Evolutionary conservation across 2,797 vertebrate species (phyloP).

Genomic region (Fistularia tabacaria): DNA sequence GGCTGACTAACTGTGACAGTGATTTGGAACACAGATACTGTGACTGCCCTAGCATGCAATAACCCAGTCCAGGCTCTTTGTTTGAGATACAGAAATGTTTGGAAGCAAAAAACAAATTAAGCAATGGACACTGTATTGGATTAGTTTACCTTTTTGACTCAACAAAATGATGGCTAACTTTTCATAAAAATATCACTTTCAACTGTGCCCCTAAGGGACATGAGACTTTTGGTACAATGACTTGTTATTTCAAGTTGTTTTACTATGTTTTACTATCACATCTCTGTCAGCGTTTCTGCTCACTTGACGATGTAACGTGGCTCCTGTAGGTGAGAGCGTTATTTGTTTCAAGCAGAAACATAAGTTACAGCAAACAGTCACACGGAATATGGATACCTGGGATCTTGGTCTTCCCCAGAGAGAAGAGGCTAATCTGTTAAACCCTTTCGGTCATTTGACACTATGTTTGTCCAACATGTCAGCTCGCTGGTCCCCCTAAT

Average conservation of each 20-base stretch:
- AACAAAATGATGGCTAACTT: too few relatives aligned
- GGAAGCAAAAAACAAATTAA: too few relatives aligned
- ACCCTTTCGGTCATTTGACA: constrained; percentile 51
- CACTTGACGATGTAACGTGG: constrained; percentile 26
- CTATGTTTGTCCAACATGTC: constrained; percentile 62
- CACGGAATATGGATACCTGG: constrained; percentile 54
- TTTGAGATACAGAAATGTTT: too few relatives aligned
- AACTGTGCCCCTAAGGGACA: too few relatives aligned
- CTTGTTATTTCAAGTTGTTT: constrained; percentile 14
- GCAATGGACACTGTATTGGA: too few relatives aligned
- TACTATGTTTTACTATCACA: constrained; percentile 11
- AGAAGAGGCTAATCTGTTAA: constrained; percentile 56
- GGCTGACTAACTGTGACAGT: too few relatives aligned
- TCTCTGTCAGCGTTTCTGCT: constrained; percentile 15
- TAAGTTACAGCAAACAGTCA: constrained; percentile 21
- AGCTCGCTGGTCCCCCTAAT: constrained; percentile 55
- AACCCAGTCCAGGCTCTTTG: too few relatives aligned
- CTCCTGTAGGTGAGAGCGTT: constrained; percentile 13
- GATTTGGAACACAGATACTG: too few relatives aligned
- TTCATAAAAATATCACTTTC: too few relatives aligned
- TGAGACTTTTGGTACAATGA: too few relatives aligned
- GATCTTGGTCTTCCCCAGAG: constrained; percentile 37
- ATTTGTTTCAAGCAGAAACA: constrained; percentile 29
- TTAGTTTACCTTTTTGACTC: too few relatives aligned
- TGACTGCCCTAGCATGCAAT: too few relatives aligned